Conservation (phyloP, 1,140 invertebrate species). For the Bicyclus anynana region DNA sequence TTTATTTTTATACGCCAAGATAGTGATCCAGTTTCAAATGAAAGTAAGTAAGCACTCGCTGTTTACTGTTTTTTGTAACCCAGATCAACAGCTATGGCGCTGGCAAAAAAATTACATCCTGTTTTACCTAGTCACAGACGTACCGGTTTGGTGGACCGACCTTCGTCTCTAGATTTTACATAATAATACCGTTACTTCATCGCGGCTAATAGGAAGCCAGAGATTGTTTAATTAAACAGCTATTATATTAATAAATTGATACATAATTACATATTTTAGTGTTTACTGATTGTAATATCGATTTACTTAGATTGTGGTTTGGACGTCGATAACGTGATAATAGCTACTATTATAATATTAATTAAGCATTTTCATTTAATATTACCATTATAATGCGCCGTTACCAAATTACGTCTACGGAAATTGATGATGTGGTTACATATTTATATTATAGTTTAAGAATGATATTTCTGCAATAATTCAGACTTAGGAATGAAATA, state of each 20-base stretch:
- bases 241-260: not conserved
- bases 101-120: constrained; percentile 45
- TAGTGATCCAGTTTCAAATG: constrained; percentile 46
- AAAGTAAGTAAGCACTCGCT: constrained; percentile 34
- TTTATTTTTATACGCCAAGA: constrained; percentile 17
- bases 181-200: constrained; percentile 39
- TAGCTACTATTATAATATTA: not conserved
- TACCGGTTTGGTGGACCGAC: constrained; percentile 46
- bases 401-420: no score
- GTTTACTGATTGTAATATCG: not conserved
- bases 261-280: not conserved
- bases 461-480: no score
- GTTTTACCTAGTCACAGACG: constrained; percentile 32
- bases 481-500: no score
- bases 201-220: constrained; percentile 18
- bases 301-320: not conserved
- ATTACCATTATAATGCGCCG: no score
- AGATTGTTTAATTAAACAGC: constrained; percentile 6
- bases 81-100: constrained; percentile 22
- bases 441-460: no score
- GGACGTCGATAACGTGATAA: not conserved
- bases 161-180: constrained; percentile 41
- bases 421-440: no score
- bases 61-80: constrained; percentile 47
- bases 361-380: no score